Evolutionary conservation across 2,797 vertebrate genomes (phyloP), one percentile per base, ranked within the genome.

Genomic region (Anomalospiza imberbis): DNA sequence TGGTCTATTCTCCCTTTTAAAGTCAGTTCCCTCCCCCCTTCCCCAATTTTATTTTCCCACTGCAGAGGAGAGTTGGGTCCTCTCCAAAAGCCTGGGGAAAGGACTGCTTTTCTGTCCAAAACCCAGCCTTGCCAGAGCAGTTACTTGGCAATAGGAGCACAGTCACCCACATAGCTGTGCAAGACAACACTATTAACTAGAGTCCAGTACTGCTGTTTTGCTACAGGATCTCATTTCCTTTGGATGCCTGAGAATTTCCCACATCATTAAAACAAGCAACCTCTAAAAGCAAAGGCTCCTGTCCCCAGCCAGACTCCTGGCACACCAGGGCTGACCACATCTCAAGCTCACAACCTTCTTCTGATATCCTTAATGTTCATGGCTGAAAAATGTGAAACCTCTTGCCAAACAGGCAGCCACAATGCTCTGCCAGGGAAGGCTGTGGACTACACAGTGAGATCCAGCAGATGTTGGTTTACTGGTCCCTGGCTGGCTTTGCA

Each of bases 181-280:
- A 57, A 62, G 89, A 81, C 83, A 95, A 5, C 34, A 9, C 85
- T 57, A 6, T 88, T 90, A 88, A 63, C 74, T 50, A 10, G 34
- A 55, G 63, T 76, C 95, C 91, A 93, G 53, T 63, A 26, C 45
- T 89, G 80, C 76, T 92, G 79, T 18, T 90, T 72, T 88, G 66
- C 74, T 79, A 4, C 2, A 2, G 85, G 80, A 58, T 94, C 77
- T 90, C 53, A 17, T 94, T 94, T 96, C 85, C 88, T 71, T 66
- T 89, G 80, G n/a, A 79, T 82, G 63, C 57, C 74, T 90, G 45
- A 94, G 77, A 90, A 73, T 86, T 94, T 95, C 91, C 91, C 88
- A 87, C 74, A 68, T 95, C n/a, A 4, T 93, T 96, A 93, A 82
- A 91, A 89, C 29, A 63, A 93, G 80, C 89, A 85, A 53, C 55